Conservation (phyloP, 2,888 invertebrate species). For the Amblyjoppa fuscipennis region DNA sequence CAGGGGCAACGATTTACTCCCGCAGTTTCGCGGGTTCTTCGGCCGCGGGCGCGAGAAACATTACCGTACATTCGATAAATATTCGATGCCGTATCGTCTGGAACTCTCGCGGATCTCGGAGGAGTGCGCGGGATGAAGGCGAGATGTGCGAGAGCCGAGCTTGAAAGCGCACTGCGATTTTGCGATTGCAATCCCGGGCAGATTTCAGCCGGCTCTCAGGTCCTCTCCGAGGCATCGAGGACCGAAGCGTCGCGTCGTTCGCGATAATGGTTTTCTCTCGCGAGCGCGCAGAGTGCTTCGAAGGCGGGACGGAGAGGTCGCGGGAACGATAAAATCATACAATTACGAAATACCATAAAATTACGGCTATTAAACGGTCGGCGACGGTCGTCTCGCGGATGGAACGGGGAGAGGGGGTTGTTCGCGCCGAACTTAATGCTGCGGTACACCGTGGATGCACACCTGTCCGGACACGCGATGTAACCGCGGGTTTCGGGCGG, state of each 20-base stretch:
- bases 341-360: conserved; percentile 69
- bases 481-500: conserved; percentile 7
- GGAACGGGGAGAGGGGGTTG: conserved; percentile 20
- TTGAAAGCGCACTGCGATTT: not conserved
- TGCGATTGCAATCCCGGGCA: not conserved
- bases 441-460: not conserved
- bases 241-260: conserved; percentile 20
- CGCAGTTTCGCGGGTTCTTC: too few species aligned
- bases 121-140: not conserved
- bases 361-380: conserved; percentile 59
- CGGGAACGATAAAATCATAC: conserved; percentile 68
- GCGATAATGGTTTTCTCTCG: not conserved
- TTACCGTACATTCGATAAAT: conserved; percentile 15
- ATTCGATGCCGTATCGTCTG: not conserved
- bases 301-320: not conserved
- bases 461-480: not conserved
- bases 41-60: not conserved
- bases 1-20: conserved; percentile 7
- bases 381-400: not conserved
- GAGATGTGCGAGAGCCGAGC: not conserved
- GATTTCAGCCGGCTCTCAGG: not conserved
- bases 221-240: conserved; percentile 32
- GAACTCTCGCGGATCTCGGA: not conserved
- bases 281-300: not conserved
- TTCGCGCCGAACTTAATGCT: conserved; percentile 6